A percentile compares a stretch with the other conserved stretches of the same genome.
These are phyloP conservation scores for Montipora cactus DNA, from an alignment of 64 coral and sea anemone genomes.

Conservation along the genomic window DNA sequence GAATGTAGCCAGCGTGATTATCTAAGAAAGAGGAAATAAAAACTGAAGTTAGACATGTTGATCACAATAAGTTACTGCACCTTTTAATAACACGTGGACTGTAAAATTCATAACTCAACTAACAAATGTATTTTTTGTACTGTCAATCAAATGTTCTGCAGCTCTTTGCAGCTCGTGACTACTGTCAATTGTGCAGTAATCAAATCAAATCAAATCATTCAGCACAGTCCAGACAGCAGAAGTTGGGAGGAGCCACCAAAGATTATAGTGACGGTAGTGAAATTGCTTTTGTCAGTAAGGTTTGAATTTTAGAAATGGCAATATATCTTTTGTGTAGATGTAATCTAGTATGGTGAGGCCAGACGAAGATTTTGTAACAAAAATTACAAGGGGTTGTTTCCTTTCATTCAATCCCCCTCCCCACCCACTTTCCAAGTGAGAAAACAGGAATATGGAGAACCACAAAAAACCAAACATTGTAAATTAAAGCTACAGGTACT, in stretches of 20 bases:
- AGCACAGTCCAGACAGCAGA: too few relatives aligned
- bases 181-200: too few relatives aligned
- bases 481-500: background rate
- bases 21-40: constrained; percentile 26
- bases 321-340: background rate
- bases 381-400: background rate
- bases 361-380: background rate
- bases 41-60: background rate
- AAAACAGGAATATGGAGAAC: constrained; percentile 8
- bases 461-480: background rate
- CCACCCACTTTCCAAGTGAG: background rate
- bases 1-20: constrained; percentile 22
- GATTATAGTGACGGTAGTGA: too few relatives aligned
- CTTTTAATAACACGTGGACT: too few relatives aligned
- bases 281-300: too few relatives aligned
- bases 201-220: too few relatives aligned
- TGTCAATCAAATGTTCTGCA: too few relatives aligned
- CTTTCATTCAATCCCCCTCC: background rate
- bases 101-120: too few relatives aligned
- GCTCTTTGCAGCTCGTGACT: too few relatives aligned
- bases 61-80: background rate
- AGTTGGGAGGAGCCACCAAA: too few relatives aligned
- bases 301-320: too few relatives aligned
- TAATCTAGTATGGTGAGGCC: background rate
- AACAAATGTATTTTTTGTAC: too few relatives aligned